Evolutionary conservation across 1,140 invertebrate genomes (phyloP).

Genomic region (Orussus abietinus): DNA sequence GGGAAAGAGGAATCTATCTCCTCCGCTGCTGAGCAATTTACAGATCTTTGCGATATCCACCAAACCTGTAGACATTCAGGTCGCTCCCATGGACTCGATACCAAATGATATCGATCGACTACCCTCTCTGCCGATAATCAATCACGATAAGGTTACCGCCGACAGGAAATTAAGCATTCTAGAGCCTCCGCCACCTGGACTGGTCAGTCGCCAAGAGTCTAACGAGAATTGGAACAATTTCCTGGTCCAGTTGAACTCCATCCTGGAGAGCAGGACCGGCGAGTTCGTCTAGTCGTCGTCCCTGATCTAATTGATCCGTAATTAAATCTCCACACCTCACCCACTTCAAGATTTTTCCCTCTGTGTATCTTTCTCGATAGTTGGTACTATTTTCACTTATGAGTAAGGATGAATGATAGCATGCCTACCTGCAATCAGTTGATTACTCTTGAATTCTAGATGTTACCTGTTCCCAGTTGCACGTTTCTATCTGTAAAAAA

Average conservation of each 20-base stretch:
- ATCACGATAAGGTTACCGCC: slow-evolving; percentile 17
- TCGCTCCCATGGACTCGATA: slow-evolving; percentile 21
- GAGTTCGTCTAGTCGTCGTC: slow-evolving; percentile 45
- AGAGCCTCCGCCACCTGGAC: slow-evolving; percentile 43
- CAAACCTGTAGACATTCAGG: slow-evolving; percentile 38
- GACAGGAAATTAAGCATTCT: slow-evolving; percentile 42
- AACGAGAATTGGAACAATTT: slow-evolving; percentile 49
- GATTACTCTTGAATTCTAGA: too few species aligned
- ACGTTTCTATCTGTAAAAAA: too few species aligned
- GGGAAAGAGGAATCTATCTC: slow-evolving; percentile 14
- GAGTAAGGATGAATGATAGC: too few species aligned
- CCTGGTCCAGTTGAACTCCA: slow-evolving; percentile 43
- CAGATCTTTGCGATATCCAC: slow-evolving; percentile 47
- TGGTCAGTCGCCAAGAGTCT: slow-evolving; percentile 45
- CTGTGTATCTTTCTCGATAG: too few species aligned
- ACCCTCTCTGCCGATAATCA: slow-evolving; percentile 36
- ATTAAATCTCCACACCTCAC: too few species aligned
- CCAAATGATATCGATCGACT: slow-evolving; percentile 35
- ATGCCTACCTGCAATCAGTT: too few species aligned
- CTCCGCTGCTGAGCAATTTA: slow-evolving; percentile 40
- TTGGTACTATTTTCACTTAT: too few species aligned
- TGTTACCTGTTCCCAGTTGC: too few species aligned
- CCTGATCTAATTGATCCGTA: too few species aligned
- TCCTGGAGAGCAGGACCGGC: slow-evolving; percentile 46
- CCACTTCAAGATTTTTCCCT: too few species aligned